Evolutionary conservation across 2,888 invertebrate genomes (phyloP).

Genomic region (Synergus gifuensis): DNA sequence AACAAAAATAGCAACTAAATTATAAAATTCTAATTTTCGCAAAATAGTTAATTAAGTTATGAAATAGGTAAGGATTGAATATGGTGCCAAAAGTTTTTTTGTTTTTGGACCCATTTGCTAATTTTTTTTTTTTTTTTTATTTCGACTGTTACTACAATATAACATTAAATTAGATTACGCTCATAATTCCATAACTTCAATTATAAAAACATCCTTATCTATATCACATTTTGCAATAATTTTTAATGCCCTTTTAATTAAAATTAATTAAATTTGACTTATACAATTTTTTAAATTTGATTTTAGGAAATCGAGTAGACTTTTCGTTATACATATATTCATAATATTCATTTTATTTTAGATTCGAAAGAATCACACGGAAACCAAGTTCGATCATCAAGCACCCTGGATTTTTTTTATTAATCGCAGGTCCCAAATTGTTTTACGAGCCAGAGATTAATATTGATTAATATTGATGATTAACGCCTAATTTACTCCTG

Average conservation of each 20-base stretch:
- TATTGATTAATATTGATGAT: slow-evolving; percentile 34
- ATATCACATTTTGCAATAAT: slow-evolving; percentile 33
- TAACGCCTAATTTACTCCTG: slow-evolving; percentile 7
- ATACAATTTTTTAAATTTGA: neutral
- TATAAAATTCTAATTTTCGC: neutral
- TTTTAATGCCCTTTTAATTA: slow-evolving; percentile 24
- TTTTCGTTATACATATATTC: neutral
- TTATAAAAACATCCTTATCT: slow-evolving; percentile 28
- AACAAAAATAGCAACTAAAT: neutral
- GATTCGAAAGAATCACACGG: slow-evolving; percentile 40
- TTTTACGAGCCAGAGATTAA: slow-evolving; percentile 32
- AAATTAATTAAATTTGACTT: slow-evolving; percentile 15
- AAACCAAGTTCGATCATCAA: slow-evolving; percentile 35
- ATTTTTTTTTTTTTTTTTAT: slow-evolving; percentile 28
- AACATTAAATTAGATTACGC: slow-evolving; percentile 43
- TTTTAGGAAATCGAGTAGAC: slow-evolving; percentile 36
- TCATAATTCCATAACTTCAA: slow-evolving; percentile 5
- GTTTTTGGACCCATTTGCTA: slow-evolving; percentile 29
- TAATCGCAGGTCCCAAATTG: slow-evolving; percentile 29
- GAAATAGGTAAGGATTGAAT: neutral
- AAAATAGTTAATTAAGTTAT: neutral
- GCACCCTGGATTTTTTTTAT: slow-evolving; percentile 37
- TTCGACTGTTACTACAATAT: slow-evolving; percentile 44
- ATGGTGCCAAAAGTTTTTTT: neutral
- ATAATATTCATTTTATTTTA: slow-evolving; percentile 5